Evolutionary conservation across 1,140 invertebrate species (phyloP), one percentile per base, ranked within the genome.

Genomic region (Bombus difficillimus): DNA sequence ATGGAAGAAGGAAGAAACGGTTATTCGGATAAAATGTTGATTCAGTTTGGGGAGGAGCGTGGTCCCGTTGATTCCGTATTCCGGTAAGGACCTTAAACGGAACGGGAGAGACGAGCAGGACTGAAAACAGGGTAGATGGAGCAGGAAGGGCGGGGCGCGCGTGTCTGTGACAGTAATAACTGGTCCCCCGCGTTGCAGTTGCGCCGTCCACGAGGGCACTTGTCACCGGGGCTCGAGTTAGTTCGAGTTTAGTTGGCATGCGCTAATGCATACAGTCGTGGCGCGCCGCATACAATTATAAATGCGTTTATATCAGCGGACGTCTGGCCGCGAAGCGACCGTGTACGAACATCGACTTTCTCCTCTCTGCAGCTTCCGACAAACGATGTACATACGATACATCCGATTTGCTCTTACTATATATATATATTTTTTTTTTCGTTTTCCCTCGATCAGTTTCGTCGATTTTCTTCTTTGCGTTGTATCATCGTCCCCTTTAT

Each of bases 81-180:
- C 83, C 83, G 32, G 18, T 37, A 34, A 72, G 76, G 39, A 72
- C 25, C 10, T 85, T 64, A 34, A 72, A 41, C 43, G 28, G 28
- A n/a, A 62, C 28, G 12, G 74, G 37, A 22, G 53, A 59, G 28
- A 34, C 53, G 28, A 15, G 47, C 8, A 34, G 57, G 8, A 12
- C 41, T 18, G 22, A 28, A 43, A 71, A 71, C 3, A 25, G 57
- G 76, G 76, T 72, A 37, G 83, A 80, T 25, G 76, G 78, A 57
- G 62, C 37, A 85, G 84, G 59, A 74, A 85, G 83, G 84, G 84
- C 79, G 87, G 84, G 79, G 62, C 68, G 64, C 81, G 81, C 80
- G 85, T 88, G 87, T 75, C 87, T 88, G 78, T 86, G 87, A 88
- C 87, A 88, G 85, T 88, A 88, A 88, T 88, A 88, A 86, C 87